Evolutionary conservation across 2,113 vertebrate species (phyloP).

Genomic region (Anhinga anhinga): DNA sequence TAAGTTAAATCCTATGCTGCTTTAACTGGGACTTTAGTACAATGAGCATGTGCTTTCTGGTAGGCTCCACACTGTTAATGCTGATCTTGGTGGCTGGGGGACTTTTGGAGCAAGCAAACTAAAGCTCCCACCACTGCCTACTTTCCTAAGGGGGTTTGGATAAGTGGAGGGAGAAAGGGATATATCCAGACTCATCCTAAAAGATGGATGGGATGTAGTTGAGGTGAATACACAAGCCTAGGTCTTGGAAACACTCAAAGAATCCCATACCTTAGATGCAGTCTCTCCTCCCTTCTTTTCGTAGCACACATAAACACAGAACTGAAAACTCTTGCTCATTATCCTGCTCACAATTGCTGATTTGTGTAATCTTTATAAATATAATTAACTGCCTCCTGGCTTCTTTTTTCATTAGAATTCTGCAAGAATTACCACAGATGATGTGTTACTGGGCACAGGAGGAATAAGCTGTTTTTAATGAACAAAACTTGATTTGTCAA

Average conservation of each 20-base stretch:
- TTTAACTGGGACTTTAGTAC: background rate
- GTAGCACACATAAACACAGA: background rate
- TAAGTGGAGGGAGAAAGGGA: background rate
- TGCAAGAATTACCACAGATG: background rate
- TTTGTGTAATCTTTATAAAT: background rate
- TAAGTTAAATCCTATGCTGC: background rate
- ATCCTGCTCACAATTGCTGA: background rate
- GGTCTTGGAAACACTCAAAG: background rate
- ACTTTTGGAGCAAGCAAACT: background rate
- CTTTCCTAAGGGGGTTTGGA: background rate
- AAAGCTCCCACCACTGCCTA: background rate
- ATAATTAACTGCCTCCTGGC: background rate
- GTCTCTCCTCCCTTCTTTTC: background rate
- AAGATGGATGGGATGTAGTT: background rate
- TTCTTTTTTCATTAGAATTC: background rate
- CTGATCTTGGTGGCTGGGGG: background rate
- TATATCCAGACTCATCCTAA: background rate
- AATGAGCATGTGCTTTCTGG: background rate
- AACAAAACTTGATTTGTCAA: constrained; percentile 22
- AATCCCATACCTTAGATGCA: background rate
- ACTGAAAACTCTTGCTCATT: background rate
- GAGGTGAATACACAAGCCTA: background rate
- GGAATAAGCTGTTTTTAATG: background rate
- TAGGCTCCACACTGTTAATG: background rate
- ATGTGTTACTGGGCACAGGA: background rate